Evolutionary conservation across 2,113 vertebrate species (phyloP).

Genomic region (Garra rufa): DNA sequence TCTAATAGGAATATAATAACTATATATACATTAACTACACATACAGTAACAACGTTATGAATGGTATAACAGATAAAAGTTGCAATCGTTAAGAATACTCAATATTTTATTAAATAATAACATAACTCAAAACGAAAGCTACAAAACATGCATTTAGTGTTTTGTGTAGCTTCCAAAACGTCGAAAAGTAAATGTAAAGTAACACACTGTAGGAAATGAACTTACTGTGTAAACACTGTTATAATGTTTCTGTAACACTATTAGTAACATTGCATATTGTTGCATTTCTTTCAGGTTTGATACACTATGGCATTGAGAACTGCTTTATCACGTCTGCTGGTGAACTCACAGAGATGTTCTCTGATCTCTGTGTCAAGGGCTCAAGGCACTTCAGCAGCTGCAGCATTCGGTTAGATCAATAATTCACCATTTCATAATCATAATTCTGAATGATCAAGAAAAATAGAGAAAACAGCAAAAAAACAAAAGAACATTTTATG

Average conservation of each 20-base stretch:
- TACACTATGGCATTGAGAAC: slow-evolving; percentile 62
- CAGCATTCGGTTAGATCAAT: slow-evolving; percentile 53
- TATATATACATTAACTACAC: neutral
- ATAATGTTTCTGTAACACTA: neutral
- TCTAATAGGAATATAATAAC: neutral
- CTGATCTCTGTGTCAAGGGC: slow-evolving; percentile 33
- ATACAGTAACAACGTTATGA: neutral
- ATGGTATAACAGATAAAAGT: neutral
- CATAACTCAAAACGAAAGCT: neutral
- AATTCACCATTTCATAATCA: neutral
- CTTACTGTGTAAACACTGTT: neutral
- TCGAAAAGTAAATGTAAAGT: neutral
- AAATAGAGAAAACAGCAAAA: neutral
- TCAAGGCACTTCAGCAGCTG: slow-evolving; percentile 54
- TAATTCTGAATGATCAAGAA: neutral
- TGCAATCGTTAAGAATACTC: neutral
- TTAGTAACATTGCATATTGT: neutral
- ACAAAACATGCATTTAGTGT: neutral
- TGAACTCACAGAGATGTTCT: slow-evolving; percentile 27
- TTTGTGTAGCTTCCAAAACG: neutral
- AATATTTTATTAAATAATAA: neutral
- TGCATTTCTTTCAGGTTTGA: neutral
- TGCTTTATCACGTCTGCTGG: slow-evolving; percentile 47
- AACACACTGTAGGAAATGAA: neutral
- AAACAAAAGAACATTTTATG: neutral